Conservation (phyloP, 1,140 invertebrate genomes). For the Phortica variegata region DNA sequence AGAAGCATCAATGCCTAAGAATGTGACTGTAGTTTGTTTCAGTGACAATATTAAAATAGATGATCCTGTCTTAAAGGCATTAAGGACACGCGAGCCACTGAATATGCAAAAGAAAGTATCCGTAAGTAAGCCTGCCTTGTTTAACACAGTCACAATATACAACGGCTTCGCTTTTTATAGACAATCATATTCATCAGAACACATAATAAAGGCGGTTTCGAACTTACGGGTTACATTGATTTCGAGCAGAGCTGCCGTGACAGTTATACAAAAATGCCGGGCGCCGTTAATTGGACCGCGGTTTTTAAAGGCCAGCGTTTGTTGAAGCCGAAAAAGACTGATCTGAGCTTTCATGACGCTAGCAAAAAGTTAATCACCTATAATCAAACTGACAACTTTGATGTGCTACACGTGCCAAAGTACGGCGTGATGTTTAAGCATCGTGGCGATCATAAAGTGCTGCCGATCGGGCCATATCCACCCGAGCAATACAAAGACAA, state of each 20-base stretch:
- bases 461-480: not conserved
- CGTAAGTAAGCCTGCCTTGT: constrained; percentile 15
- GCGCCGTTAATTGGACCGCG: constrained; percentile 7
- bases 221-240: constrained; percentile 9
- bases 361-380: not conserved
- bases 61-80: constrained; percentile 14
- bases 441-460: constrained; percentile 9
- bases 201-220: constrained; percentile 2
- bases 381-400: constrained; percentile 8
- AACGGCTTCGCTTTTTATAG: not conserved
- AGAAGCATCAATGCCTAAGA: constrained; percentile 19
- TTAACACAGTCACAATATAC: not conserved
- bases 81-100: constrained; percentile 18
- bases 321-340: constrained; percentile 1
- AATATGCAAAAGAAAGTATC: constrained; percentile 30
- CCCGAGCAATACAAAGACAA: not conserved
- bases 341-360: constrained; percentile 10
- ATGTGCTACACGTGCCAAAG: not conserved
- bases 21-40: not conserved
- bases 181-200: constrained; percentile 9
- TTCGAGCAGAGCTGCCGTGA: constrained; percentile 4
- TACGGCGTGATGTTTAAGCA: constrained; percentile 9
- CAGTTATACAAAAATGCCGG: not conserved
- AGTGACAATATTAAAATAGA: constrained; percentile 16
- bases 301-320: constrained; percentile 3